Evolutionary conservation across 2,888 invertebrate genomes (phyloP).

Genomic region (Tipula helvola): DNA sequence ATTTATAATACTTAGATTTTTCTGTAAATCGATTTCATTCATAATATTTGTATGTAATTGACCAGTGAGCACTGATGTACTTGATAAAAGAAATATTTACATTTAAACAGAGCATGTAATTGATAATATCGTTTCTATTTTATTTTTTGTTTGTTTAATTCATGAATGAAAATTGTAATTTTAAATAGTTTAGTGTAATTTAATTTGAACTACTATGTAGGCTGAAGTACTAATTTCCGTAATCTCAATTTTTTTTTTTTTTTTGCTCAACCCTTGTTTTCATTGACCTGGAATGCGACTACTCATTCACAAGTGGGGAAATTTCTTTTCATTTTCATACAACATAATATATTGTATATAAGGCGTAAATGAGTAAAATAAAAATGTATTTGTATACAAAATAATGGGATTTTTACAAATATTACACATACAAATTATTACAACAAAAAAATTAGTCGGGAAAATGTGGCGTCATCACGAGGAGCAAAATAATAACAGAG

Average conservation of each 20-base stretch:
- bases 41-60: neutral
- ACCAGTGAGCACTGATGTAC: neutral
- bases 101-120: neutral
- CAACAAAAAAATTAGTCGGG: neutral
- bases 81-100: neutral
- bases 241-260: neutral
- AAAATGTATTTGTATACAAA: neutral
- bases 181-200: neutral
- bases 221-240: neutral
- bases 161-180: neutral
- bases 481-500: neutral
- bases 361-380: neutral
- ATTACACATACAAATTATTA: neutral
- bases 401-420: neutral
- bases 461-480: neutral
- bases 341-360: neutral
- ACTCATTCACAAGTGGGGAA: neutral
- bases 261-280: constrained; percentile 7
- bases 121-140: neutral
- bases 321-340: neutral
- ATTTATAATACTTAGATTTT: too few species aligned
- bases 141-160: neutral
- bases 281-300: neutral
- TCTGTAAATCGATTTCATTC: neutral
- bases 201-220: neutral